Base-by-base conservation (phyloP, 1,140 invertebrate genomes). In the Anoplolepis gracilipes region DNA sequence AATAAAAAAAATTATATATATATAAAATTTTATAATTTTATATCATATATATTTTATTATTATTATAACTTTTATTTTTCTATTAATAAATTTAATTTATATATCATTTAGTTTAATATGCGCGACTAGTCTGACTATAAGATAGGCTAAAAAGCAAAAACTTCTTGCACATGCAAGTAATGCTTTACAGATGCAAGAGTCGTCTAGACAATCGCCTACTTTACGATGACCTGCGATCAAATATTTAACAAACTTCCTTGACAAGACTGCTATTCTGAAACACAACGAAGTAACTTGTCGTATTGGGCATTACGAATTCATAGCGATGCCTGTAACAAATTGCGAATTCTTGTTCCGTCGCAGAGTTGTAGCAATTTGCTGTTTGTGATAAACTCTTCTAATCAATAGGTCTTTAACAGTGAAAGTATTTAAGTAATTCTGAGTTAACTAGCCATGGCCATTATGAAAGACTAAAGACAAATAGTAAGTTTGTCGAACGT, bases 231-330 rank as follows among this genome's bases (percentile, higher is more conserved):
- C 59, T 30, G 28, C 25, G 1, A 62, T 62, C 28, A 62, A 62
- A 62, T 62, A 62, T 62, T 62, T 62, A 33, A 30, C 59, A 28
- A 62, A 10, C 16, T 28, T 62, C 59, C 59, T 62, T 62, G 59
- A 30, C 59, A 33, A 62, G 28, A 62, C 59, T 62, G 28, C 28
- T 33, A 16, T 62, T 62, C 28, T 62, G 13, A 62, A 30, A 62
- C 59, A 16, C 28, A 30, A 61, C 57, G 16, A 62, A 62, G 28
- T 62, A 62, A 62, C 59, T 28, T 16, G 13, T 62, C 59, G 28
- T 62, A 28, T 62, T 13, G 28, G 59, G 1, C 28, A 30, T 62
- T 30, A 33, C 16, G 28, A 62, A 62, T 62, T 62, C 28, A 33
- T 30, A 30, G 7, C 28, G 28, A 62, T 62, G 59, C 28, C 28